A percentile compares a stretch with the other conserved stretches of the same genome.
Evolutionary conservation across 2,797 vertebrate genomes (phyloP).

Genomic region (Lagorchestes hirsutus): DNA sequence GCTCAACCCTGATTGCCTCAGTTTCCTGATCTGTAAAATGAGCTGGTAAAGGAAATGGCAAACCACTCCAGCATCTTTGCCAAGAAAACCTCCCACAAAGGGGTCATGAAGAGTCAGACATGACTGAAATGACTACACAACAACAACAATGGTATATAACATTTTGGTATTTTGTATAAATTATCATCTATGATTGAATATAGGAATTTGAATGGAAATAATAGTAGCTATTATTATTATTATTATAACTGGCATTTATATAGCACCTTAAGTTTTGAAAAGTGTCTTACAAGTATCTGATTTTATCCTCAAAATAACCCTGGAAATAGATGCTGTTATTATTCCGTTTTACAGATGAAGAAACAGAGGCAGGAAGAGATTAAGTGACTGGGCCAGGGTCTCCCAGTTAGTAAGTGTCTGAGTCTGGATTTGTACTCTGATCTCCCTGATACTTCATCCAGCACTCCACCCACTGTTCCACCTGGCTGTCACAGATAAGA

Average conservation of each 20-base stretch:
- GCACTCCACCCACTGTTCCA: neutral
- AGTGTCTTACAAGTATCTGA: neutral
- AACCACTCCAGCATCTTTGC: neutral
- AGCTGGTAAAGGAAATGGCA: neutral
- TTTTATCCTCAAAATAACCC: neutral
- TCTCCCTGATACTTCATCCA: neutral
- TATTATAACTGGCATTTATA: neutral
- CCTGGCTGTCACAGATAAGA: neutral
- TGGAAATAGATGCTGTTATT: neutral
- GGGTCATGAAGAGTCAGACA: neutral
- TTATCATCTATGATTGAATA: neutral
- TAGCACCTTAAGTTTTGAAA: neutral
- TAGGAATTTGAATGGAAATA: neutral
- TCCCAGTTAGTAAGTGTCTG: neutral
- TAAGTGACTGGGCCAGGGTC: neutral
- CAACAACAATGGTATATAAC: neutral
- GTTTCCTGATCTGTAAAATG: neutral
- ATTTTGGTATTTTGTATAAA: neutral
- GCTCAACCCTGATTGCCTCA: neutral
- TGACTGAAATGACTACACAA: neutral
- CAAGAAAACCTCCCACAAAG: neutral
- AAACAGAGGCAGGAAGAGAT: neutral
- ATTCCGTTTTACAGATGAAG: neutral
- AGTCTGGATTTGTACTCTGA: neutral
- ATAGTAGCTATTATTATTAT: neutral